Conservation (phyloP, 1,140 invertebrate genomes). For the Aradophagus sp. region DNA sequence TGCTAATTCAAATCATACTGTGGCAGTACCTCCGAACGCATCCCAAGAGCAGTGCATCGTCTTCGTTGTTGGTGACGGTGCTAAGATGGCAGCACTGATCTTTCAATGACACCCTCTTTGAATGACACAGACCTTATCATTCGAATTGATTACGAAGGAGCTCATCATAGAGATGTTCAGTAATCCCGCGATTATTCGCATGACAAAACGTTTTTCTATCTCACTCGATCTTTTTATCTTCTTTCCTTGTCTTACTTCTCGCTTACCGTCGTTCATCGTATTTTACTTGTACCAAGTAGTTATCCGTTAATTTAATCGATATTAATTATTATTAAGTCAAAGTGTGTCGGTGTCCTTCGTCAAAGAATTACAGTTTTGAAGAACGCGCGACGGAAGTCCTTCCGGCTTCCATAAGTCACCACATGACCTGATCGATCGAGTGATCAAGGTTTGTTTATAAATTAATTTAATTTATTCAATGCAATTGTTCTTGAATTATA, state of each 20-base stretch:
- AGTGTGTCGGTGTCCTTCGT: slow-evolving; percentile 35
- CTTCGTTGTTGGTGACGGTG: slow-evolving; percentile 16
- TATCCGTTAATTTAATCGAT: slow-evolving; percentile 13
- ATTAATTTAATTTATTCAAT: slow-evolving; percentile 12
- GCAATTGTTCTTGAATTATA: background rate
- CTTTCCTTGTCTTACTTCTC: slow-evolving; percentile 15
- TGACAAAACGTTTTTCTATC: slow-evolving; percentile 63
- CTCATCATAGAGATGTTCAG: slow-evolving; percentile 66
- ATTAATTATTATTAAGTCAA: slow-evolving; percentile 29
- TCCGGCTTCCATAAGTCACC: slow-evolving; percentile 62
- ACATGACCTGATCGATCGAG: slow-evolving; percentile 59
- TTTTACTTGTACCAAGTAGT: slow-evolving; percentile 20
- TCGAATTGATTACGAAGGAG: slow-evolving; percentile 67
- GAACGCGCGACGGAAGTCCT: slow-evolving; percentile 64
- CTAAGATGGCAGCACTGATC: slow-evolving; percentile 65
- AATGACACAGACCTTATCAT: slow-evolving; percentile 68
- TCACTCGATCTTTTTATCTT: slow-evolving; percentile 43
- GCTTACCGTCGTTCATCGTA: slow-evolving; percentile 3
- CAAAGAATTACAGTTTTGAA: slow-evolving; percentile 35
- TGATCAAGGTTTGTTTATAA: slow-evolving; percentile 61
- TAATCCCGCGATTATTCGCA: slow-evolving; percentile 71
- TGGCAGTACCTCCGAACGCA: slow-evolving; percentile 14
- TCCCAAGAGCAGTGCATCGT: slow-evolving; percentile 31
- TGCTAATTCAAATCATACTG: slow-evolving; percentile 19
- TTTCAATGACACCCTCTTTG: slow-evolving; percentile 59